Percentiles rank a stretch among this genome's conserved stretches.
Conservation (phyloP, 2,888 invertebrate genomes). For the Apamea crenata region DNA sequence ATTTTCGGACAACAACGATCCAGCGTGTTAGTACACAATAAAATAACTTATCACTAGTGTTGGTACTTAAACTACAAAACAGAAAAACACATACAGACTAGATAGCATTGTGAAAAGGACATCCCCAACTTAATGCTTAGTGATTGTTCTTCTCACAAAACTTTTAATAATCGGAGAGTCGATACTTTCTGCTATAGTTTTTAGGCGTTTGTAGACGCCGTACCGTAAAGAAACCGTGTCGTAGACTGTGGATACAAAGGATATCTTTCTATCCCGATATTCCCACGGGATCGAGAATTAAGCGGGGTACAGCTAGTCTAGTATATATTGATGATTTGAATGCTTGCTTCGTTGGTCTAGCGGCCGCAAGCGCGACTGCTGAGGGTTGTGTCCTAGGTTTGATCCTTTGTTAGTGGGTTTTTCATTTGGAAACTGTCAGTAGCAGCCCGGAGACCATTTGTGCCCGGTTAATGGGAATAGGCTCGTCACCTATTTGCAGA, state of each 20-base stretch:
- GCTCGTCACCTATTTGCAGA: neutral
- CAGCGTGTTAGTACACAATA: too few species aligned
- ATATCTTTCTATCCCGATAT: neutral
- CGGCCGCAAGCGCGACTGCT: neutral
- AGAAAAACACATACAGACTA: too few species aligned
- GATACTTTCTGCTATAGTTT: too few species aligned
- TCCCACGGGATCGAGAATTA: neutral
- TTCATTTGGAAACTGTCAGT: neutral
- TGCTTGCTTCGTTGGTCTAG: neutral
- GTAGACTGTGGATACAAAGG: neutral
- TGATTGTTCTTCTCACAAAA: too few species aligned
- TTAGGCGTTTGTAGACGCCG: too few species aligned
- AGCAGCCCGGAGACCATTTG: neutral
- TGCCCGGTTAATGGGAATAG: neutral
- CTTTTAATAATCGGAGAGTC: too few species aligned
- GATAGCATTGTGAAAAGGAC: too few species aligned
- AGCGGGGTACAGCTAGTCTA: neutral
- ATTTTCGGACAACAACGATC: too few species aligned
- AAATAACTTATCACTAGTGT: too few species aligned
- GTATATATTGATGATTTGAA: neutral
- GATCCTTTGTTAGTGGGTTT: neutral
- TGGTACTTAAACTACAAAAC: too few species aligned
- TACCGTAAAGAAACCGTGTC: too few species aligned
- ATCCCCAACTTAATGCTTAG: too few species aligned
- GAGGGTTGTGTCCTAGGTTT: neutral